Evolutionary conservation across 2,888 invertebrate genomes (phyloP), one percentile per base, ranked within the genome.

Genomic region (Chymomyza procnemis): DNA sequence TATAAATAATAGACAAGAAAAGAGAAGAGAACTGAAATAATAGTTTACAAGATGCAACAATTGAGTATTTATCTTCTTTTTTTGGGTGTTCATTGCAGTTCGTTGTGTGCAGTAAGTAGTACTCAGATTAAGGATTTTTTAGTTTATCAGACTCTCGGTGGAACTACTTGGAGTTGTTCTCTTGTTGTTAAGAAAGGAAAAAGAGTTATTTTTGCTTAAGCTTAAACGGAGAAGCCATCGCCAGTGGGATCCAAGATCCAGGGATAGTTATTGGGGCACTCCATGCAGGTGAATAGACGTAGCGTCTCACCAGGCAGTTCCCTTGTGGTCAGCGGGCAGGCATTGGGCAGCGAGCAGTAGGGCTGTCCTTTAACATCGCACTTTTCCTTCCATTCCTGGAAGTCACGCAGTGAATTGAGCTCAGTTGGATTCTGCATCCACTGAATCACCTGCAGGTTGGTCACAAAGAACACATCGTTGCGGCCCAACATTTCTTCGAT

Each of bases 351-450:
- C 1, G 97, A 97, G 90, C 97, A 97, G 93, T 94, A 96, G 66
- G 97, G 96, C 90, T 97, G 97, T 65, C 97, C 97, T 91, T 97
- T 97, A 74, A 97, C 96, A 89, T 97, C 97, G 91, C 97, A 97
- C 90, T 96, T 96, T 86, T 97, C 97, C 91, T 97, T 97, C 97
- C 97, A 97, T 91, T 97, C 97, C 85, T 95, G 95, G 94, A 97
- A 97, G 90, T 97, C 97, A 80, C 97, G 93, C 60, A 97, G 93
- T 47, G 95, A 94, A 57, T 96, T 94, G 76, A 97, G 90, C 91
- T 97, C 97, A 34, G 96, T 97, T 64, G 97, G 97, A 86, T 96
- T 96, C 91, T 97, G 97, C 96, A 97, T 97, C 97, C 97, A 97
- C 91, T 97, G 97, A 88, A 97, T 96, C 30, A 97, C 97, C 93